phyloP scores from a whole-genome alignment of 1,140 invertebrate species.

The Drosophila fuyamai region DNA sequence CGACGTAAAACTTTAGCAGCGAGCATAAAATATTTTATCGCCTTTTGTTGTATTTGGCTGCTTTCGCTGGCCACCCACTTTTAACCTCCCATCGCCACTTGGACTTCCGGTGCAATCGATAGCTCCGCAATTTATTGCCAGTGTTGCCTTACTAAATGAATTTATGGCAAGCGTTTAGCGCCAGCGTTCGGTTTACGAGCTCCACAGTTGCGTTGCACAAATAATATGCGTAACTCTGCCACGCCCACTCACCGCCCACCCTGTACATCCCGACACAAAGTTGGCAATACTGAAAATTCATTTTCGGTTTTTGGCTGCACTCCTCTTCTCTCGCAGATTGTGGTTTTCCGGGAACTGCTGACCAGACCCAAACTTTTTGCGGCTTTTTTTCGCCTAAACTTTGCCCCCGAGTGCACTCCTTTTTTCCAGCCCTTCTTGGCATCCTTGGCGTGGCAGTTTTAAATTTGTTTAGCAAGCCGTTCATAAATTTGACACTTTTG shows the following conservation, averaged over 20 bases:
- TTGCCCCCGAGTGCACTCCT: neutral
- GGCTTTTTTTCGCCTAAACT: constrained; percentile 74
- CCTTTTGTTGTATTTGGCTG: constrained; percentile 43
- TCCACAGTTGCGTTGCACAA: constrained; percentile 35
- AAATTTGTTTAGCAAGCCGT: constrained; percentile 73
- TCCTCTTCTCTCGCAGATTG: constrained; percentile 19
- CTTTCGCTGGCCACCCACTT: constrained; percentile 1
- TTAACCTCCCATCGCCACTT: constrained; percentile 2
- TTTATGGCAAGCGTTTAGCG: constrained; percentile 73
- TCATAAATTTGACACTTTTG: constrained; percentile 83
- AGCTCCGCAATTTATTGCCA: constrained; percentile 69
- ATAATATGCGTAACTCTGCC: constrained; percentile 71
- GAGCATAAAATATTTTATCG: constrained; percentile 67
- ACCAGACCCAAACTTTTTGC: constrained; percentile 59
- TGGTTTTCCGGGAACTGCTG: constrained; percentile 22
- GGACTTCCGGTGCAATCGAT: constrained; percentile 69
- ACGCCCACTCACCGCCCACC: neutral
- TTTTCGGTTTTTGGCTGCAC: constrained; percentile 54
- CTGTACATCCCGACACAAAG: constrained; percentile 49
- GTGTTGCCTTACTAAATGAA: constrained; percentile 79
- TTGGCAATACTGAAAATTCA: constrained; percentile 82
- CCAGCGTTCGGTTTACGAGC: constrained; percentile 24
- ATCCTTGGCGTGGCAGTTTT: constrained; percentile 55
- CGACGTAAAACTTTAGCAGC: constrained; percentile 14
- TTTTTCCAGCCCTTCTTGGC: constrained; percentile 1